Percentiles rank a stretch among this genome's conserved stretches.
Conservation (phyloP, 2,113 vertebrate species). For the Fukomys damarensis region DNA sequence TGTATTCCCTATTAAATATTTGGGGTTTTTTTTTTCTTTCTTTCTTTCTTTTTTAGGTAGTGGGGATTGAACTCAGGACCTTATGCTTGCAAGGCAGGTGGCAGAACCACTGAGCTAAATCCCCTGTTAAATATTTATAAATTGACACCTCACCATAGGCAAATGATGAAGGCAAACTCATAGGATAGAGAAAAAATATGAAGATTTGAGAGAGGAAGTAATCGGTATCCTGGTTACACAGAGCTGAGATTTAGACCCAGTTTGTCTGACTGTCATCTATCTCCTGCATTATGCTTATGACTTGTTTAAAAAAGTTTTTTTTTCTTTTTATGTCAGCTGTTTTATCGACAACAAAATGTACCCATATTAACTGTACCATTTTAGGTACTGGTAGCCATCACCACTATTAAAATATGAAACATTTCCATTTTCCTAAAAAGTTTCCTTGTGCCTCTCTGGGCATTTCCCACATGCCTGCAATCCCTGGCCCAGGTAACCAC, state of each 20-base stretch:
- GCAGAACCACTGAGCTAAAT: too few species aligned
- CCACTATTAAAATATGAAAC: background rate
- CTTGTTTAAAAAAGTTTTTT: background rate
- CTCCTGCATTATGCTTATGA: background rate
- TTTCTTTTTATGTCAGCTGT: constrained; percentile 3
- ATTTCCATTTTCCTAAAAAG: background rate
- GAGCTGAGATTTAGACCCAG: background rate
- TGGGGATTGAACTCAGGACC: too few species aligned
- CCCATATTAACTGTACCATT: background rate
- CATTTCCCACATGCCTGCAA: background rate
- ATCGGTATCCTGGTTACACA: background rate
- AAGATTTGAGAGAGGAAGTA: background rate
- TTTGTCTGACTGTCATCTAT: background rate
- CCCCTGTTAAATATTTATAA: background rate
- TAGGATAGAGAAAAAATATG: background rate
- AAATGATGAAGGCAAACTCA: background rate
- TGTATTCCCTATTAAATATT: background rate
- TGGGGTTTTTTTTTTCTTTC: too few species aligned
- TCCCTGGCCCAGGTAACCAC: background rate
- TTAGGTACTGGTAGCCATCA: background rate
- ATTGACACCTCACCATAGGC: background rate
- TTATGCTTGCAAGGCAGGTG: too few species aligned
- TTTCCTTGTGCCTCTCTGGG: background rate
- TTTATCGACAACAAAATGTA: background rate
- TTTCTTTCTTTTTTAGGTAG: too few species aligned